Base-by-base conservation (phyloP, 2,113 vertebrate species). In the Jaculus jaculus region DNA sequence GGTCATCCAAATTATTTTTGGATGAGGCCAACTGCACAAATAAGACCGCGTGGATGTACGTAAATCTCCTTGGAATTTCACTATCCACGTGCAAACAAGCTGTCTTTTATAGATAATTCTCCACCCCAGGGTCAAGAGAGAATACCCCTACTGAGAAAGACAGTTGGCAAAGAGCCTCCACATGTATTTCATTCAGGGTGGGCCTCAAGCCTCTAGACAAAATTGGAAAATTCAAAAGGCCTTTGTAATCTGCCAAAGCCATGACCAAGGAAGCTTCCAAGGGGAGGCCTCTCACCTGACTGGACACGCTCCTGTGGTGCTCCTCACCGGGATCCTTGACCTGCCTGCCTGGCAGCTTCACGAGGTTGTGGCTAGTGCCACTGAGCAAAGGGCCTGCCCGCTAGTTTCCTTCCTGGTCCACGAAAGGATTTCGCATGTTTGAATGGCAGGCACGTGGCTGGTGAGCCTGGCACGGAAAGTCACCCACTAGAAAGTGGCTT, bases 1-100 rank as follows among this genome's bases (percentile, higher is more conserved):
- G 54, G 73, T 93, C 85, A 94, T 96, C 96, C 94, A 97, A 94
- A 96, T 93, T 98, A 98, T 98, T 98, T 98, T 98, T 97, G 97
- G 98, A 97, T 23, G 17, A 88, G 72, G 95, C 95, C 71, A 37
- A 66, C 0, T 47, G 83, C 47, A 93, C 68, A 90, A 96, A 82
- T n/a, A 86, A 9, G 84, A 81, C 96, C 89, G 65, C n/a, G 66
- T 72, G 71, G 1, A 0, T 32, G 90, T 78, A 93, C 90, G 61
- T 92, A 71, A 87, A 93, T 96, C 94, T 96, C 92, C 96, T 91
- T 92, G 92, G 93, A 95, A 89, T 85, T 91, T 96, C 90, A 97
- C 97, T 96, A 68, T 74, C 72, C 93, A 28, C 61, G 42, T 69
- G 73, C 24, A 96, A 92, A 98, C 96, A 98, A 98, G 96, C 96